A percentile compares a stretch with the other conserved stretches of the same genome.
Evolutionary conservation across 2,888 invertebrate genomes (phyloP).

Genomic region (Allacma fusca): DNA sequence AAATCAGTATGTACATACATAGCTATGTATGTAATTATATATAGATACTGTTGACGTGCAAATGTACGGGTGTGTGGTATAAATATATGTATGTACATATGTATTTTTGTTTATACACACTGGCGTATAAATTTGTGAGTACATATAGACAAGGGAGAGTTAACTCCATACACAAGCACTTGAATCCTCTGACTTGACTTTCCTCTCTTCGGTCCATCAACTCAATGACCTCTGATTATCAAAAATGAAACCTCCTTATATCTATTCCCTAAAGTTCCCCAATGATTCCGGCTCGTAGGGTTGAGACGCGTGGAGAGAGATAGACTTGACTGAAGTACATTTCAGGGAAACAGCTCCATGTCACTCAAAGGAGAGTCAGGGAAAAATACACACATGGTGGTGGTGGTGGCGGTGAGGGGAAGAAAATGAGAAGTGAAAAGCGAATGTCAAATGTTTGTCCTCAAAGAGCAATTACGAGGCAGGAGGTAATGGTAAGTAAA

Average conservation of each 20-base stretch:
- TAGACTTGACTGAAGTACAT: too few species aligned
- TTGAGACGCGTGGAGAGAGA: neutral
- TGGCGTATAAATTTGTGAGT: too few species aligned
- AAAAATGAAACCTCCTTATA: conserved; percentile 34
- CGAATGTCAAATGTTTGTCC: conserved; percentile 21
- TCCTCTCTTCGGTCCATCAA: conserved; percentile 48
- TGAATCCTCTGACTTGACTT: conserved; percentile 40
- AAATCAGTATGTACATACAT: too few species aligned
- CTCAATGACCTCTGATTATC: conserved; percentile 50
- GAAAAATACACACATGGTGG: neutral
- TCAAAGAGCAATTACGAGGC: conserved; percentile 32
- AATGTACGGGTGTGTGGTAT: too few species aligned
- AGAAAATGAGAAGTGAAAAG: conserved; percentile 35
- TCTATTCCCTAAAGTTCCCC: neutral
- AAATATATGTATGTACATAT: too few species aligned
- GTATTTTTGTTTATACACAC: too few species aligned
- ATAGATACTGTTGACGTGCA: too few species aligned
- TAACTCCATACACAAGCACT: conserved; percentile 2
- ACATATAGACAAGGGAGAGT: neutral
- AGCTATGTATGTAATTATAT: too few species aligned
- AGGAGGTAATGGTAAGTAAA: conserved; percentile 16
- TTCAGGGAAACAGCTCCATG: conserved; percentile 2
- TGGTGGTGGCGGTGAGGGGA: neutral
- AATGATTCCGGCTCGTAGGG: neutral
- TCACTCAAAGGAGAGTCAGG: neutral